Evolutionary conservation across 2,797 vertebrate genomes (phyloP).

Genomic region (Synanceia verrucosa): DNA sequence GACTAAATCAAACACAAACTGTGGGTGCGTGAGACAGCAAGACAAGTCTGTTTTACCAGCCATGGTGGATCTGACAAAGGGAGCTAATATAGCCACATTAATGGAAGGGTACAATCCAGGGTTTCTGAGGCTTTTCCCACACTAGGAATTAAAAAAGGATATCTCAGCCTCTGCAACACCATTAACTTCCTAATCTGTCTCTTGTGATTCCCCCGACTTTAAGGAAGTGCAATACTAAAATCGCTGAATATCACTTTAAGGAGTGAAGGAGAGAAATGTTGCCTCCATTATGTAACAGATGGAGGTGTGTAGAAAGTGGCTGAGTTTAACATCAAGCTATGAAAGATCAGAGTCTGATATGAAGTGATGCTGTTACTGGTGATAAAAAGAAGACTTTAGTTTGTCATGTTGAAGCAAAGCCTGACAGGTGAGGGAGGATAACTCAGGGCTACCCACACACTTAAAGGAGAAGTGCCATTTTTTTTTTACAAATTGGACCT

Average conservation of each 20-base stretch:
- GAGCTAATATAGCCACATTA: neutral
- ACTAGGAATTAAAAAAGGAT: neutral
- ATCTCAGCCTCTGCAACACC: neutral
- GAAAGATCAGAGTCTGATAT: neutral
- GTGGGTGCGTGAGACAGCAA: neutral
- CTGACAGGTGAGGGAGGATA: neutral
- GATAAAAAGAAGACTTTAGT: neutral
- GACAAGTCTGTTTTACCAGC: neutral
- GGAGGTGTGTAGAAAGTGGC: neutral
- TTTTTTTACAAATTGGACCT: no score
- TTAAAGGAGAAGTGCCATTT: no score
- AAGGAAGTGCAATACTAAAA: neutral
- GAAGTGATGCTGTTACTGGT: neutral
- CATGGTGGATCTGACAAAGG: neutral
- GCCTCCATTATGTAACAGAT: conserved; percentile 5
- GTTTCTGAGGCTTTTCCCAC: neutral
- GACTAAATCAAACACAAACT: neutral
- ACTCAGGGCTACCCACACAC: neutral
- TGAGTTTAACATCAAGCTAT: neutral
- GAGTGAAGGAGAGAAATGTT: neutral
- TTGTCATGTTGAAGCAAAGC: neutral
- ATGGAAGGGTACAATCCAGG: neutral
- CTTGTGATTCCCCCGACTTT: neutral
- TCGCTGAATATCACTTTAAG: neutral
- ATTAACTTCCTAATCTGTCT: neutral